These are phyloP conservation scores for Xestia ashworthii DNA, from an alignment of 2,888 invertebrate species.

Conservation along the genomic window DNA sequence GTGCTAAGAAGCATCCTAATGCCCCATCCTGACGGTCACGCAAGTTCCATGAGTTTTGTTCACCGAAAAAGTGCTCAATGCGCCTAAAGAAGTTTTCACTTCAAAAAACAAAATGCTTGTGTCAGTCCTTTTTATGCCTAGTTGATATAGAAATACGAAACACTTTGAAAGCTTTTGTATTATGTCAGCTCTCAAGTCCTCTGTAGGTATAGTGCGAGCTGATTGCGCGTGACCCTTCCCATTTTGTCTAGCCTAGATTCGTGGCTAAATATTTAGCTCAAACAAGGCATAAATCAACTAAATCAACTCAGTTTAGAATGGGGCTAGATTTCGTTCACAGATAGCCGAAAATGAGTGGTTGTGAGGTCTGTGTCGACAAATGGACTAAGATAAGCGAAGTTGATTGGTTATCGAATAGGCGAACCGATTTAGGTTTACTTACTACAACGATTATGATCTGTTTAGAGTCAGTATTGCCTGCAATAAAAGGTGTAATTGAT, in stretches of 20 bases:
- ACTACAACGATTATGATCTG: neutral
- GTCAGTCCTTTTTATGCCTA: neutral
- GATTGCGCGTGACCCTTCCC: constrained; percentile 11
- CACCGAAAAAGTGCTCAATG: too few species aligned
- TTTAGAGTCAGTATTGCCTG: neutral
- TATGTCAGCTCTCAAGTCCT: neutral
- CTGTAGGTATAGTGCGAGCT: neutral
- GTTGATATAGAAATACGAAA: neutral
- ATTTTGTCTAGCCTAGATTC: constrained; percentile 19
- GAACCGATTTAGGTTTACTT: neutral
- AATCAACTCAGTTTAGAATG: constrained; percentile 15
- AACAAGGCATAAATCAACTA: constrained; percentile 26
- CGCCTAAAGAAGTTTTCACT: too few species aligned
- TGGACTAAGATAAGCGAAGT: neutral
- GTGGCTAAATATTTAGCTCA: constrained; percentile 32
- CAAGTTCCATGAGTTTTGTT: too few species aligned
- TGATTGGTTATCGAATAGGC: neutral
- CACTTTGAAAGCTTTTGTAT: neutral
- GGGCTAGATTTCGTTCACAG: constrained; percentile 36
- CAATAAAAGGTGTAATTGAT: neutral
- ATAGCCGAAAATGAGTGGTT: constrained; percentile 12
- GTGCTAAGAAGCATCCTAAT: too few species aligned
- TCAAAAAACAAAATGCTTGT: too few species aligned
- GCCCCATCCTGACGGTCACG: too few species aligned
- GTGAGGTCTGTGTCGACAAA: neutral